Conservation (phyloP, 92 coral and sea anemone species). For the Siderastrea radians region DNA sequence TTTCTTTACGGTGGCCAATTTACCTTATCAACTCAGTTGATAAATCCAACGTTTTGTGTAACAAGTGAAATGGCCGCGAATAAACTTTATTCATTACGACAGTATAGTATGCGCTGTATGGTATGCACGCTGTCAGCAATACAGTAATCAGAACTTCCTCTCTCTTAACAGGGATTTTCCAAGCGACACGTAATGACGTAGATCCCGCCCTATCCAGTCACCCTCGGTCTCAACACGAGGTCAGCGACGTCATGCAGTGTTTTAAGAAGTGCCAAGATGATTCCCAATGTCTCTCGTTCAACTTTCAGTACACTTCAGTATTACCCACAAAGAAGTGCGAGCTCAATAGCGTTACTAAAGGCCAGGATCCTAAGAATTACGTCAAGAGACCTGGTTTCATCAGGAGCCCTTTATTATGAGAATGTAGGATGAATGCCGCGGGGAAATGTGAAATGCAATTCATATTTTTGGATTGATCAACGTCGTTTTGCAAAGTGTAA, state of each 20-base stretch:
- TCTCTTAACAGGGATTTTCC: background rate
- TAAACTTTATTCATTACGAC: too few relatives aligned
- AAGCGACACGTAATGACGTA: background rate
- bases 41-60: too few relatives aligned
- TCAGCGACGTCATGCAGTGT: slow-evolving; percentile 9
- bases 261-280: slow-evolving; percentile 7
- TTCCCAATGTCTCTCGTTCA: slow-evolving; percentile 14
- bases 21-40: too few relatives aligned
- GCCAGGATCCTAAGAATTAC: background rate
- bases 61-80: too few relatives aligned
- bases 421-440: background rate
- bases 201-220: background rate
- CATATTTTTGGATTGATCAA: too few relatives aligned
- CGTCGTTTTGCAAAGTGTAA: too few relatives aligned
- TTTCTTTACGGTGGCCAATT: too few relatives aligned
- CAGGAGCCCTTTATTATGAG: slow-evolving; percentile 19
- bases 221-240: slow-evolving; percentile 1
- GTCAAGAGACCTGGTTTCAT: slow-evolving; percentile 18
- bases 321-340: slow-evolving; percentile 10
- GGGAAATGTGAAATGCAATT: too few relatives aligned
- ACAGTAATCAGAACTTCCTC: background rate
- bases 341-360: background rate
- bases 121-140: too few relatives aligned
- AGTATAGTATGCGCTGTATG: too few relatives aligned
- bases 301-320: slow-evolving; percentile 8